phyloP scores from a whole-genome alignment of 2,888 invertebrate species.

The Dasysyrphus albostriatus region DNA sequence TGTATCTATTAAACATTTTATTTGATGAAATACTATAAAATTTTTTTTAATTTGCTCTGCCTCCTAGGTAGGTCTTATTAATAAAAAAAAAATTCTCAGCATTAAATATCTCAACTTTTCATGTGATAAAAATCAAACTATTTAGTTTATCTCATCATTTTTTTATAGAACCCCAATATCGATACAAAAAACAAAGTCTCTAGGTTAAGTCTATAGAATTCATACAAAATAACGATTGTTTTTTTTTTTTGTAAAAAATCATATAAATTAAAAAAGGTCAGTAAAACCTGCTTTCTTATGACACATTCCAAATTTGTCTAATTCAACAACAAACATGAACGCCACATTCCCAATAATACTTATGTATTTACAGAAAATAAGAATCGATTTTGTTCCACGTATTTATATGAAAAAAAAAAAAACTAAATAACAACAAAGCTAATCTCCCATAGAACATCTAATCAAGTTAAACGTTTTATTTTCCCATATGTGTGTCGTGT shows the following conservation, averaged over 20 bases:
- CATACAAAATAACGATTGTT: conserved; percentile 17
- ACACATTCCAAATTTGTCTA: conserved; percentile 42
- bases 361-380: background rate
- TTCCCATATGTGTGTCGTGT: conserved; percentile 37
- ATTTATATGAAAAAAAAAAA: conserved; percentile 40
- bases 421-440: conserved; percentile 31
- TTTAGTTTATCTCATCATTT: conserved; percentile 1
- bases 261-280: conserved; percentile 35
- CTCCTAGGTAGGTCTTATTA: background rate
- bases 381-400: conserved; percentile 48
- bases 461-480: conserved; percentile 62
- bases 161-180: too few species aligned
- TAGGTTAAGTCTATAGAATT: conserved; percentile 3
- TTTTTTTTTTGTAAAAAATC: conserved; percentile 7
- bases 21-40: conserved; percentile 37
- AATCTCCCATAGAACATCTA: conserved; percentile 58
- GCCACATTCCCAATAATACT: conserved; percentile 21
- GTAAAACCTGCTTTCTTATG: conserved; percentile 34
- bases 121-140: conserved; percentile 33
- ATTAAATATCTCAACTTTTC: background rate
- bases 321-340: conserved; percentile 31
- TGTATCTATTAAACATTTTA: conserved; percentile 22
- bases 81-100: background rate
- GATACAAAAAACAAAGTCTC: conserved; percentile 3
- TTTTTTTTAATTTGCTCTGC: conserved; percentile 9